Base-by-base conservation (phyloP, 2,888 invertebrate species). In the Megalurothrips usitatus region DNA sequence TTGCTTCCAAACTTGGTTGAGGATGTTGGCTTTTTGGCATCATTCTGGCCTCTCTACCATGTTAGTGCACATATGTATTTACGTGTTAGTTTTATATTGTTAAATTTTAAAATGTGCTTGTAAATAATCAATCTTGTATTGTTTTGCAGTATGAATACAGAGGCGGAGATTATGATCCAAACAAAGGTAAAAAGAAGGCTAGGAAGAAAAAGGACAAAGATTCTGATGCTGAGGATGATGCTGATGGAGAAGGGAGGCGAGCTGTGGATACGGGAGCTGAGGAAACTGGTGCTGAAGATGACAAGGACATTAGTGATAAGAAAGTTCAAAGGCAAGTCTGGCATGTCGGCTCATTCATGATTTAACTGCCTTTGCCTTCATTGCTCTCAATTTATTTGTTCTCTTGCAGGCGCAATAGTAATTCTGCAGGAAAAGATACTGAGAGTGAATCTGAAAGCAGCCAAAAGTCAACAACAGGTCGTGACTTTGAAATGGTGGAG, bases 1-100 rank as follows among this genome's bases (percentile, higher is more conserved):
- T 91, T 99, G 83, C 91, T 99, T 85, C 99, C 99, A n/a, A 99
- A 99, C 89, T 90, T 99, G 78, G 98, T 98, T 0, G 99, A 99
- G 88, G 99, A 99, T 86, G 99, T 99, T 48, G 98, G 99, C 81
- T 97, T 99, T 90, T 94, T 99, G 84, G 98, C 98, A 11, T 99
- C 98, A 0, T 99, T 99, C 89, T 96, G 97, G 94, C 99, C 99
- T 4, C 89, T 98, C 0, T 98, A 98, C 88, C 94, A 95, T 88
- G 96, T 95, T 86, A 81, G 81, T 82, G 43, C n/a, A 68, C 81
- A 79, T 79, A 28, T 47, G 43, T 82, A 80, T 78, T 43, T 80
- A 80, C 79, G 6, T 43, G 34, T 49, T 80, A 2, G 12, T 48
- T 34, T 14, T 47, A 79, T 47, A 19, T 26, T 79, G 23, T 17